Evolutionary conservation across 2,888 invertebrate species (phyloP), one percentile per base, ranked within the genome.

Genomic region (Sinotaia quadrata): DNA sequence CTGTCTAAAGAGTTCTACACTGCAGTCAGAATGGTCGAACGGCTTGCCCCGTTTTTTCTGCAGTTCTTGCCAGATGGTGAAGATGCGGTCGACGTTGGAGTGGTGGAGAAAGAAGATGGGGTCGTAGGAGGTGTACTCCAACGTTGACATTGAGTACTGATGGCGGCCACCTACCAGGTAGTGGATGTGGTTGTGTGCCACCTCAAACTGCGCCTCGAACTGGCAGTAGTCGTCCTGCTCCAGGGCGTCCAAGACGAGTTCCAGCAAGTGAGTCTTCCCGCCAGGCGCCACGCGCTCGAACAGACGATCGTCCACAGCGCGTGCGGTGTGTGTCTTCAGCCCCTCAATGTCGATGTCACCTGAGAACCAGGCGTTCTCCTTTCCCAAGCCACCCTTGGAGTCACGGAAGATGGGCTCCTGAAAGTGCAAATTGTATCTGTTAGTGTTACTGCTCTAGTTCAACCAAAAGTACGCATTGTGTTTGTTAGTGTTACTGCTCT

Each of bases 41-140:
- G 67, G 44, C 59, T 69, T 67, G 31, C 63, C 61, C 34, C 73
- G 47, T 12, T 41, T 59, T 29, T 56, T 52, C 58, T 73, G 73
- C 66, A 73, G 57, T 21, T 63, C 57, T 66, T 73, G 73, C 73
- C 73, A 73, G 47, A 73, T 61, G 33, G 59, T 60, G 61, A 71
- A 74, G 41, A 74, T 47, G 12, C 73, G 66, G 68, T 76, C 76
- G 3, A 76, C 72, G 67, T 76, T 76, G 36, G 76, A 74, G 67
- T 76, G 76, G 44, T 76, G 75, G 36, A 75, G 69, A 68, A 72
- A 74, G 69, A 75, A 75, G 56, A 75, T 66, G n/a, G 75, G 75
- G 56, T 76, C 76, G 61, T 76, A 76, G 15, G 76, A 60, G n/a
- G 74, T 71, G 67, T 71, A 76, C 62, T 76, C 76, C 31, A 76